Base-by-base conservation (phyloP, 1,140 invertebrate species). In the Drosophila pachea region DNA sequence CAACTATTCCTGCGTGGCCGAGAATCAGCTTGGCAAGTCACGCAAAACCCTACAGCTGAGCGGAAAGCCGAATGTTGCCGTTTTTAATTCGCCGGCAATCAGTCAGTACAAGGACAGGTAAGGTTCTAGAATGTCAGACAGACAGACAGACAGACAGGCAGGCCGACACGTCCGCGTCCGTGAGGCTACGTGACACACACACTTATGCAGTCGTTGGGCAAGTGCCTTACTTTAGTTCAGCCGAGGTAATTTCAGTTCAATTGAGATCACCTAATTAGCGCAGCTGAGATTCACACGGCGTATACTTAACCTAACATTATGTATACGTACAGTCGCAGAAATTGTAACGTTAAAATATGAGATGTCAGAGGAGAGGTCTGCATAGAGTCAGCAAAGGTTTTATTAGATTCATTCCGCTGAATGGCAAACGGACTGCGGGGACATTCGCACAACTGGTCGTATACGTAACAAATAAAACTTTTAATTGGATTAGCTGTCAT, bases 1-100 rank as follows among this genome's bases (percentile, higher is more conserved):
- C 69, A 93, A 93, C 89, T 94, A 94, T 83, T 93, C 92, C 71
- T 94, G 93, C 89, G 91, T 92, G 54, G 93, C 93, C 7, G 92
- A 93, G 79, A 94, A 94, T 89, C 90, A 91, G 78, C 90, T 93
- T 38, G 93, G 93, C 61, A 92, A 92, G 87, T 91, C 91, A 61
- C 90, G 91, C 65, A 92, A 93, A 89, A 92, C 90, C 84, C 90
- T 94, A 55, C 91, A 93, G 89, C 89, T 94, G 72, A 93, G 93
- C 82, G 93, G 93, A 93, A 92, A 91, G 89, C 93, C 93, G 32
- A 93, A 93, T 81, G 91, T 92, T 42, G 92, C 92, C 29, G 90
- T 91, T 72, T 93, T 93, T 89, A 91, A 91, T 72, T 93, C 92
- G 70, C 90, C 92, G 48, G 91, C 92, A 45, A 90, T 91, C 56